Base-by-base conservation (phyloP, 2,797 vertebrate genomes). In the Melanotaenia parkinsoni region DNA sequence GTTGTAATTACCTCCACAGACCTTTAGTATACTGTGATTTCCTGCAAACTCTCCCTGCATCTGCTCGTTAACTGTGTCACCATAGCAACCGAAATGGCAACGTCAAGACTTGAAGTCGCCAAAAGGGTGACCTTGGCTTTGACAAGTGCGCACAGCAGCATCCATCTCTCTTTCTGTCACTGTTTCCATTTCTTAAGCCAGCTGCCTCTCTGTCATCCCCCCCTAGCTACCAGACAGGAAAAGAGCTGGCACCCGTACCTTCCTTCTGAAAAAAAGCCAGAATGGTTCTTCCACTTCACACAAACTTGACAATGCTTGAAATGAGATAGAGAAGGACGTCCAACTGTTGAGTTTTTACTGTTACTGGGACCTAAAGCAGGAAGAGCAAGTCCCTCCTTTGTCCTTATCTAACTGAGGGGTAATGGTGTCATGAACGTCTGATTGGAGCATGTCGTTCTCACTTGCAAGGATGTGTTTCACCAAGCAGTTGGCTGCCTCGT, bases 391-490 rank as follows among this genome's bases (percentile, higher is more conserved):
- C 61, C 93, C 93, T 57, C 92, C 91, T 89, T 95, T 96, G 83
- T 94, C 87, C 0, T 95, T 93, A 73, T 96, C 91, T 86, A 98
- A 93, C 50, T 96, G 96, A 16, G 97, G 97, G 57, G 95, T 96
- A 91, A 99, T 83, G 61, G 96, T 92, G 82, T 98, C 97, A 0
- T 95, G 92, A 69, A 96, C 95, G 22, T 96, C 83, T 4, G 96
- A 93, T 74, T 96, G 96, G 83, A 96, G 91, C 83, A 97, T 93
- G 88, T 98, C 96, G 28, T 96, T 96, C 91, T 99, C 97, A 5
- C 92, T 98, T 69, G 97, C 95, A 26, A 99, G 97, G 84, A 99
- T 99, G 88, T 99, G 97, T 83, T 98, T 98, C 93, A 99, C 97
- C 91, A 99, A 86, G 90, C 96, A 98, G 90, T 96, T 96, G 53